Percentiles rank a stretch among this genome's conserved stretches.
phyloP scores from a whole-genome alignment of 2,888 invertebrate genomes.

The Erpobdella octoculata region DNA sequence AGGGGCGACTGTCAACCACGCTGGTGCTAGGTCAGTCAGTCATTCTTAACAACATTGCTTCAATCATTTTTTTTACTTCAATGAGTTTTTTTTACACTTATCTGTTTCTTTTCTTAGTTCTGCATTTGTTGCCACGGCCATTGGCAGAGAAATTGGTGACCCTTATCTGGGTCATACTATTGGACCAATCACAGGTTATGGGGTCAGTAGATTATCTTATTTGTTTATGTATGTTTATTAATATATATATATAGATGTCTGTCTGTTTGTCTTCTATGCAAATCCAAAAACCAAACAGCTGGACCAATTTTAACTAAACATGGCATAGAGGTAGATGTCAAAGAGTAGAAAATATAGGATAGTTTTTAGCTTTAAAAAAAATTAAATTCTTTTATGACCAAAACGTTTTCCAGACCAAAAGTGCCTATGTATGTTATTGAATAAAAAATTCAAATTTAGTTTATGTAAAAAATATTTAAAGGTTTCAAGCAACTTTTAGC shows the following conservation, averaged over 20 bases:
- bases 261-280: too few species aligned
- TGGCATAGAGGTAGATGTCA: too few species aligned
- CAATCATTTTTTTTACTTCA: background rate
- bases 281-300: too few species aligned
- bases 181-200: conserved; percentile 32
- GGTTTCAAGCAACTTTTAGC: background rate
- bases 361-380: too few species aligned
- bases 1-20: background rate
- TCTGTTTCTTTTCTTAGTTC: background rate
- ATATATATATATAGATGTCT: too few species aligned
- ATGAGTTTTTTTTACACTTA: background rate
- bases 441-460: background rate
- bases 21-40: background rate
- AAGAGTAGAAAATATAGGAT: background rate
- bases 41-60: background rate
- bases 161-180: conserved; percentile 33
- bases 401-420: too few species aligned
- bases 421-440: background rate
- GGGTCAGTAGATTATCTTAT: conserved; percentile 21
- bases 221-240: background rate
- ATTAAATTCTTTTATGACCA: too few species aligned
- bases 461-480: background rate
- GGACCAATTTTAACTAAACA: too few species aligned
- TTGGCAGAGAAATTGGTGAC: conserved; percentile 28
- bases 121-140: conserved; percentile 3